These are phyloP conservation scores for Stegana nigrithorax DNA, from an alignment of 2,888 invertebrate species.

Conservation along the genomic window DNA sequence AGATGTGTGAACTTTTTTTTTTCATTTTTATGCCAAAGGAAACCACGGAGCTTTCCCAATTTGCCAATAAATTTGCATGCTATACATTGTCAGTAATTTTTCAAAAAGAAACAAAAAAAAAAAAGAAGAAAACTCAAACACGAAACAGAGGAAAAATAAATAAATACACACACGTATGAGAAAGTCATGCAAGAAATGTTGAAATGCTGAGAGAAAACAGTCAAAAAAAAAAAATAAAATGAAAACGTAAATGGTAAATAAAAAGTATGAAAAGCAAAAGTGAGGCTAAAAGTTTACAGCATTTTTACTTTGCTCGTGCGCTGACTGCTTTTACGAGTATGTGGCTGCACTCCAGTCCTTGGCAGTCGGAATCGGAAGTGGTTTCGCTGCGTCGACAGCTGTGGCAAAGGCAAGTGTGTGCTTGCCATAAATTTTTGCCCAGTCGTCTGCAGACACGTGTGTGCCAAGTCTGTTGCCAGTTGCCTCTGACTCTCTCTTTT, in stretches of 20 bases:
- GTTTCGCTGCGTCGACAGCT: not conserved
- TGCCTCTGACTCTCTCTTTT: not conserved
- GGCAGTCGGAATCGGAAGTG: not conserved
- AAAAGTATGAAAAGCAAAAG: constrained; percentile 25
- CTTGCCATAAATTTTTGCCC: not conserved
- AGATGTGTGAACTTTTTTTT: no score
- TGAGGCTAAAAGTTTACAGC: constrained; percentile 27
- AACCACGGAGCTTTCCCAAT: constrained; percentile 54
- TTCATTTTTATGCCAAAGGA: constrained; percentile 26
- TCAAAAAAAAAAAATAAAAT: constrained; percentile 16
- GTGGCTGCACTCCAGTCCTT: not conserved
- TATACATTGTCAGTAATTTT: constrained; percentile 51
- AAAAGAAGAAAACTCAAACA: not conserved
- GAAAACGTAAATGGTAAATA: not conserved
- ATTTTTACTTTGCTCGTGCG: constrained; percentile 17
- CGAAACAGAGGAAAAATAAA: not conserved
- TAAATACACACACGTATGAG: no score
- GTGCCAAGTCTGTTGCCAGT: not conserved
- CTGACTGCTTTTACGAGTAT: constrained; percentile 19
- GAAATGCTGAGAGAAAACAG: constrained; percentile 25
- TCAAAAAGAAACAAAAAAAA: constrained; percentile 31
- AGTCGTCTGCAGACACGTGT: no score
- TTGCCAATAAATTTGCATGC: constrained; percentile 58
- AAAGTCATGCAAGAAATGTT: not conserved
- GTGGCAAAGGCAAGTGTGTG: not conserved